These are phyloP conservation scores for Albula goreensis DNA, from an alignment of 2,113 vertebrate genomes.

Conservation along the genomic window DNA sequence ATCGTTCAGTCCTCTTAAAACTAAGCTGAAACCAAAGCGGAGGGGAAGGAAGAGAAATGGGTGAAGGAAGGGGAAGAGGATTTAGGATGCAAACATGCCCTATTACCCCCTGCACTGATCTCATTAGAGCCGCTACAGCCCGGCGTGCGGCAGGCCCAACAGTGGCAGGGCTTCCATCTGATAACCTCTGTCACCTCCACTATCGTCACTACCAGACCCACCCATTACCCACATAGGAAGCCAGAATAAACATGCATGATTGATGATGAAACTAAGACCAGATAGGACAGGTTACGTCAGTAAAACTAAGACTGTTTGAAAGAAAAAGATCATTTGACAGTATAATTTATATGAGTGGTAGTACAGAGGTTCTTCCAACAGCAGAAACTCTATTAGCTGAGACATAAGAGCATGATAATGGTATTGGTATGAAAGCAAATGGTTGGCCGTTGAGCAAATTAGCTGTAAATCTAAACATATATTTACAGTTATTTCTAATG, in stretches of 20 bases:
- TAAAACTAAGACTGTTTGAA: no score
- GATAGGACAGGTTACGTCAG: no score
- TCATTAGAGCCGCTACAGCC: neutral
- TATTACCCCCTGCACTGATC: constrained; percentile 13
- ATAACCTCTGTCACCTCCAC: no score
- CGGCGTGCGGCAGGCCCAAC: no score
- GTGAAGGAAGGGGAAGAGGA: neutral
- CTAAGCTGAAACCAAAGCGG: constrained; percentile 36
- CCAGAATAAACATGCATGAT: no score
- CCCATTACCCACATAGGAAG: no score
- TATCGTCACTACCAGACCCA: no score
- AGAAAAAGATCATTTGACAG: neutral
- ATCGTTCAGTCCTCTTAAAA: constrained; percentile 19
- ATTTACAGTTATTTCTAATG: neutral
- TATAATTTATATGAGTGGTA: neutral
- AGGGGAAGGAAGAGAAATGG: neutral
- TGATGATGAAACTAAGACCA: no score
- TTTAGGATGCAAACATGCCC: constrained; percentile 34
- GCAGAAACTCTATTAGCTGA: neutral
- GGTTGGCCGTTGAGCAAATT: neutral
- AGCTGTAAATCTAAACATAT: neutral
- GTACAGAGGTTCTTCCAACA: neutral
- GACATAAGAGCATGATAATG: neutral
- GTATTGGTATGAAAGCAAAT: neutral
- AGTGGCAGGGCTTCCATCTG: no score